These are phyloP conservation scores for Haliclona indistincta DNA, from an alignment of 37 sponge, comb jelly and placozoan genomes.

Conservation along the genomic window DNA sequence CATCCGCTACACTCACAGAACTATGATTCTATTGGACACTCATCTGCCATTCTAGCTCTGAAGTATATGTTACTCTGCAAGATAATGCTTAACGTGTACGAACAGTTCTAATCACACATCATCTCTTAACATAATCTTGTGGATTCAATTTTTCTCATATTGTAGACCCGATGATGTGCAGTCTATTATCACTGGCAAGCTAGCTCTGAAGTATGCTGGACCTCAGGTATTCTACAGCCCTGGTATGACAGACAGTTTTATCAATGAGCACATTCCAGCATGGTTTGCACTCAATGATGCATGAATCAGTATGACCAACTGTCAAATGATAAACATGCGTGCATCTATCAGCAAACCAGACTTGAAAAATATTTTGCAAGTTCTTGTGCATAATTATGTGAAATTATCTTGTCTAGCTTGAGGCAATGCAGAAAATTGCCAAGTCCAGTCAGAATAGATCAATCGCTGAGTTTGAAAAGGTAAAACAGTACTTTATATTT, in stretches of 20 bases:
- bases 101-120: neutral
- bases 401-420: conserved; percentile 38
- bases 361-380: no score
- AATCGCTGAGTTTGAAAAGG: conserved; percentile 84
- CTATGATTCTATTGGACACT: conserved; percentile 86
- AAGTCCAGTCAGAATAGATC: conserved; percentile 89
- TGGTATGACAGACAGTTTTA: no score
- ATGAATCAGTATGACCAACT: no score
- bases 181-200: conserved; percentile 84
- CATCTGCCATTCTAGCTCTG: conserved; percentile 73
- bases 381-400: no score
- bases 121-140: neutral
- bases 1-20: conserved; percentile 19
- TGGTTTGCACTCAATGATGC: no score
- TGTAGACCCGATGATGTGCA: conserved; percentile 93
- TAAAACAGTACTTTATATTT: conserved; percentile 2
- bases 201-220: conserved; percentile 83
- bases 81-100: conserved; percentile 89
- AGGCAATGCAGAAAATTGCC: conserved; percentile 90
- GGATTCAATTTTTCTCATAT: no score
- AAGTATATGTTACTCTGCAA: conserved; percentile 99
- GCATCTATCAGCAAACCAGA: no score
- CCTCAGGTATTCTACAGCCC: conserved; percentile 48
- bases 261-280: no score
- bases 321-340: no score